These are phyloP conservation scores for Sarcophaga bullata DNA, from an alignment of 1,140 invertebrate genomes.

Conservation along the genomic window DNA sequence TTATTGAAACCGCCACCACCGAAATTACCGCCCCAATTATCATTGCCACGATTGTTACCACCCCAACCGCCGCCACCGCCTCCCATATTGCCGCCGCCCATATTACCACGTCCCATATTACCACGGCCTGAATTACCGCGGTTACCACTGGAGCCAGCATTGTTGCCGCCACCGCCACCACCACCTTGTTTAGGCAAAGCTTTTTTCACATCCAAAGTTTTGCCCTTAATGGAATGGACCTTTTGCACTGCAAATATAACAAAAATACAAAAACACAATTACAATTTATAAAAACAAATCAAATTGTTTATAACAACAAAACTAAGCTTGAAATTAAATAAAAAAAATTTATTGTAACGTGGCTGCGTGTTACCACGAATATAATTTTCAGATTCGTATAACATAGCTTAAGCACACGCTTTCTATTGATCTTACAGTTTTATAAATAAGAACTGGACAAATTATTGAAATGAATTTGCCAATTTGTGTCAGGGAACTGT, in stretches of 20 bases:
- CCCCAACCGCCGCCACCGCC: constrained; percentile 54
- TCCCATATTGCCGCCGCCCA: constrained; percentile 42
- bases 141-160: constrained; percentile 49
- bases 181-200: constrained; percentile 71
- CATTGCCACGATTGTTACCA: constrained; percentile 66
- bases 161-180: constrained; percentile 53
- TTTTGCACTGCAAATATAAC: constrained; percentile 71
- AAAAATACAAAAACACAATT: constrained; percentile 40
- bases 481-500: constrained; percentile 35
- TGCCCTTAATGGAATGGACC: constrained; percentile 79
- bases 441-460: not conserved
- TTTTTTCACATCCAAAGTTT: constrained; percentile 84
- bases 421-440: constrained; percentile 26
- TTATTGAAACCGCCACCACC: constrained; percentile 71
- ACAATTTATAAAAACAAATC: not conserved
- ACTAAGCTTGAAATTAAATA: constrained; percentile 44
- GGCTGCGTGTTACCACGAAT: constrained; percentile 58
- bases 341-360: constrained; percentile 56
- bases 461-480: not conserved
- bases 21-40: constrained; percentile 79
- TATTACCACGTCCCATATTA: constrained; percentile 51
- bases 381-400: constrained; percentile 65
- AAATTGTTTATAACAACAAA: no score
- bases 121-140: constrained; percentile 62
- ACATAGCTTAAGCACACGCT: constrained; percentile 49